These are phyloP conservation scores for Nomada hirtipes DNA, from an alignment of 2,888 invertebrate genomes.

Conservation along the genomic window DNA sequence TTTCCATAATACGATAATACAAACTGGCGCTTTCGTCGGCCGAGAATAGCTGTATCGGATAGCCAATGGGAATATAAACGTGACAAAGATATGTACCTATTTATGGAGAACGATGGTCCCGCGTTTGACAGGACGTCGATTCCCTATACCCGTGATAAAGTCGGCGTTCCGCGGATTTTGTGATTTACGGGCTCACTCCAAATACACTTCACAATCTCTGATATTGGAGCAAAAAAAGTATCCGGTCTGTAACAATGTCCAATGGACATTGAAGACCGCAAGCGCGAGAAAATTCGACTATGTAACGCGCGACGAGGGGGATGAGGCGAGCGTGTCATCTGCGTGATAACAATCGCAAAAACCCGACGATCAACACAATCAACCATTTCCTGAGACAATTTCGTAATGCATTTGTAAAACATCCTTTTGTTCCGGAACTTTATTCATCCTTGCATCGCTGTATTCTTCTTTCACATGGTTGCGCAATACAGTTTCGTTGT, in stretches of 20 bases:
- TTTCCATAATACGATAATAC: conserved; percentile 60
- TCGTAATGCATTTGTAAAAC: background rate
- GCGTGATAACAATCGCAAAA: conserved; percentile 28
- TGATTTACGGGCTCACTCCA: conserved; percentile 37
- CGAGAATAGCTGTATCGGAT: conserved; percentile 26
- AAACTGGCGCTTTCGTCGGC: conserved; percentile 28
- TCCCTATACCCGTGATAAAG: conserved; percentile 14
- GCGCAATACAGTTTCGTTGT: too few relatives aligned
- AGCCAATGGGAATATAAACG: conserved; percentile 11
- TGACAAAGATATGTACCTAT: conserved; percentile 27
- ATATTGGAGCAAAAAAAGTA: background rate
- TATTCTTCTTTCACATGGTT: background rate
- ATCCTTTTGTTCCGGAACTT: background rate
- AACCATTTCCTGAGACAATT: background rate
- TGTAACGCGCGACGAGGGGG: background rate
- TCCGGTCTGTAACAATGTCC: conserved; percentile 18
- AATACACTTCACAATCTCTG: conserved; percentile 19
- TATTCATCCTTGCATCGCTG: background rate
- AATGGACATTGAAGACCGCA: background rate
- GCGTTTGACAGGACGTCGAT: conserved; percentile 26
- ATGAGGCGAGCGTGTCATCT: conserved; percentile 5
- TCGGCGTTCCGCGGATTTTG: conserved; percentile 18
- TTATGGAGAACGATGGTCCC: conserved; percentile 26
- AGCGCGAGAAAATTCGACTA: background rate
- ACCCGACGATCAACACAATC: background rate